Conservation (phyloP, 1,140 invertebrate species). For the Platyscapa corneri region DNA sequence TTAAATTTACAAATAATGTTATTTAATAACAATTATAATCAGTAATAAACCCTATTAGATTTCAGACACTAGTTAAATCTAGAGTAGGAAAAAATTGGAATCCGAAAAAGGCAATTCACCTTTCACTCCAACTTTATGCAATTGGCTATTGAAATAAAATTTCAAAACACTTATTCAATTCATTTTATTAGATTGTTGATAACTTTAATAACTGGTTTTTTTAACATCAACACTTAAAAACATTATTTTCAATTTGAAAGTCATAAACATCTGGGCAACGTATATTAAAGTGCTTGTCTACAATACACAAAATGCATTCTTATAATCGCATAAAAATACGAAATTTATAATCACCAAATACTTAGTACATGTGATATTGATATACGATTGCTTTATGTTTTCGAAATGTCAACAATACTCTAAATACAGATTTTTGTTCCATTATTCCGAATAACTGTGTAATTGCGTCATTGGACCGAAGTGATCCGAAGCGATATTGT, state of each 20-base stretch:
- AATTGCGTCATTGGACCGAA: too few relatives aligned
- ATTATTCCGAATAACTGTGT: too few relatives aligned
- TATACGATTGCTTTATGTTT: too few relatives aligned
- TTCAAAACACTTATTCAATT: neutral
- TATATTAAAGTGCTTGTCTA: neutral
- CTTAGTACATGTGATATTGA: neutral
- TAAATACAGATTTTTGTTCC: too few relatives aligned
- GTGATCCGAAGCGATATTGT: too few relatives aligned
- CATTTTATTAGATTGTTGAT: neutral
- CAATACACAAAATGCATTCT: neutral
- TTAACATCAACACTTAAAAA: neutral
- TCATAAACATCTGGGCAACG: neutral
- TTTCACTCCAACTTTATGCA: constrained; percentile 15
- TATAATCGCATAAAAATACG: neutral
- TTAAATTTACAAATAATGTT: too few relatives aligned
- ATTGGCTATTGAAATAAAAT: constrained; percentile 14
- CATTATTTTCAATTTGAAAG: neutral
- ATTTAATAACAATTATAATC: too few relatives aligned
- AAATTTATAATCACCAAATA: neutral
- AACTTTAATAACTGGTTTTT: neutral
- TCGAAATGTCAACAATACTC: neutral
- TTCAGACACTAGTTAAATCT: neutral
- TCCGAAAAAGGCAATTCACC: constrained; percentile 3
- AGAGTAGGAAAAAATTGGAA: neutral
- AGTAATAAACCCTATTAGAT: neutral